Percentiles rank a stretch among this genome's conserved stretches.
Evolutionary conservation across 2,113 vertebrate species (phyloP).

Genomic region (Erpornis zantholeuca): DNA sequence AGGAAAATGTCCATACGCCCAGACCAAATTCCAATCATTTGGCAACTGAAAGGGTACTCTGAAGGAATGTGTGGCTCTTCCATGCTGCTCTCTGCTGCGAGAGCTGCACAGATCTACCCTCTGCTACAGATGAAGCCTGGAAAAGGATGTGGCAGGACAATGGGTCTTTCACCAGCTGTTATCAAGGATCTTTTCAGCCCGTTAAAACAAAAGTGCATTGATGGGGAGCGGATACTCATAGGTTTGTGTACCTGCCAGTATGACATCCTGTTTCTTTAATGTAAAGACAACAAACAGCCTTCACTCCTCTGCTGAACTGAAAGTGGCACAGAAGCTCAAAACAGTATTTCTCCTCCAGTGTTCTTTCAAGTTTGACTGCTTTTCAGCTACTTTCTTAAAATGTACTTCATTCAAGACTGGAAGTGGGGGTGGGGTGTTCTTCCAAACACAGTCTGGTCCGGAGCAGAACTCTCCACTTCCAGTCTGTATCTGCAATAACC

Average conservation of each 20-base stretch:
- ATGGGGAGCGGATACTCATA: neutral
- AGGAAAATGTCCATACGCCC: neutral
- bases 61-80: neutral
- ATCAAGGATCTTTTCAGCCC: neutral
- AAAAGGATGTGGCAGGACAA: neutral
- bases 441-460: neutral
- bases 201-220: neutral
- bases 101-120: neutral
- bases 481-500: neutral
- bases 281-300: neutral
- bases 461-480: neutral
- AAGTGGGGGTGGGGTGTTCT: neutral
- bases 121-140: neutral
- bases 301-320: neutral
- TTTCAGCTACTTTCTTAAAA: neutral
- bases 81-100: neutral
- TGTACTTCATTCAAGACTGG: neutral
- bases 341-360: neutral
- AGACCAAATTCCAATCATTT: no score
- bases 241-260: neutral
- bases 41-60: neutral
- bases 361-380: neutral
- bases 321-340: neutral
- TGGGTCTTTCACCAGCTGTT: neutral
- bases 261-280: neutral